Evolutionary conservation across 1,140 invertebrate genomes (phyloP).

Genomic region (Hycleus phaleratus): DNA sequence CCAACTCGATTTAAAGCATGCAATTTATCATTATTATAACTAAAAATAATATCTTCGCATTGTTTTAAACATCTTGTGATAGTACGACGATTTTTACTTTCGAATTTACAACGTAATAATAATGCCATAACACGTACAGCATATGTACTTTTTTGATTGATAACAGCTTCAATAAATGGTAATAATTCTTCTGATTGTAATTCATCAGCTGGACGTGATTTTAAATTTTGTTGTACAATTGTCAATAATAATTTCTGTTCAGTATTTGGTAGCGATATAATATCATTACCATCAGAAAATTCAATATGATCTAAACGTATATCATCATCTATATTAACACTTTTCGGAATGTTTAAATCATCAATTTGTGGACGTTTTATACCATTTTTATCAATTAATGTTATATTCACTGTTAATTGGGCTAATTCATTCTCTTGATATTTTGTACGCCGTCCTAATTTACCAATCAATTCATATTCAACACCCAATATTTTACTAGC

Average conservation of each 20-base stretch:
- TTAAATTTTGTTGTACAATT: conserved; percentile 59
- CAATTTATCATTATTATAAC: conserved; percentile 43
- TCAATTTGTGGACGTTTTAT: conserved; percentile 41
- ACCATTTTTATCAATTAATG: conserved; percentile 39
- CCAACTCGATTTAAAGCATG: conserved; percentile 43
- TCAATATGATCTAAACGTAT: conserved; percentile 69
- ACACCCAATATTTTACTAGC: conserved; percentile 56
- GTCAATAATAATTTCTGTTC: conserved; percentile 74
- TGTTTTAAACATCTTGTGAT: conserved; percentile 83
- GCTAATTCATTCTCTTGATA: conserved; percentile 75
- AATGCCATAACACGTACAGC: conserved; percentile 61
- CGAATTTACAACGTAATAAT: conserved; percentile 64
- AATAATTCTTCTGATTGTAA: conserved; percentile 70
- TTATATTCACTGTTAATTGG: conserved; percentile 67
- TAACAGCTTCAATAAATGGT: conserved; percentile 64
- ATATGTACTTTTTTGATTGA: conserved; percentile 58
- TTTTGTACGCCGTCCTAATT: conserved; percentile 81
- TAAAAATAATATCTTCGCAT: conserved; percentile 67
- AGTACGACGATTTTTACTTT: conserved; percentile 66
- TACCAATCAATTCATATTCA: conserved; percentile 57
- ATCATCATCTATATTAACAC: conserved; percentile 75
- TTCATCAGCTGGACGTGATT: conserved; percentile 68
- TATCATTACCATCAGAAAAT: conserved; percentile 48
- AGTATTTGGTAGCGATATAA: conserved; percentile 53
- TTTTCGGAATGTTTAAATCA: conserved; percentile 49